phyloP scores from a whole-genome alignment of 2,797 vertebrate genomes.

The Siniperca undulata region DNA sequence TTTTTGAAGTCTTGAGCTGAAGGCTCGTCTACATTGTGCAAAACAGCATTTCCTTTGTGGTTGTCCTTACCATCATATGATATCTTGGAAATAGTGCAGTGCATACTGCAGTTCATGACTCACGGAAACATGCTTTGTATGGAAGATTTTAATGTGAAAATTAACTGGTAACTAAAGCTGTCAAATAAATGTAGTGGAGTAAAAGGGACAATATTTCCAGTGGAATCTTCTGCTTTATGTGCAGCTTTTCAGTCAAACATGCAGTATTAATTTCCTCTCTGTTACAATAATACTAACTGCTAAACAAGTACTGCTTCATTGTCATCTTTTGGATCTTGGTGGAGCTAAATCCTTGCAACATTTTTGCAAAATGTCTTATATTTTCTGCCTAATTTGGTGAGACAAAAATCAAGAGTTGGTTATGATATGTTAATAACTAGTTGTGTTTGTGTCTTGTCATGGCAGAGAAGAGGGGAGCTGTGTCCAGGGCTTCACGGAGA shows the following conservation, averaged over 20 bases:
- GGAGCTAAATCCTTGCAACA: background rate
- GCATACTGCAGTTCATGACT: background rate
- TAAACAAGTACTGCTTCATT: no score
- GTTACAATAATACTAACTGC: background rate
- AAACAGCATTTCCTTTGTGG: constrained; percentile 17
- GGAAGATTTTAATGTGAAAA: background rate
- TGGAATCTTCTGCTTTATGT: background rate
- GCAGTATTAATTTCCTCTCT: background rate
- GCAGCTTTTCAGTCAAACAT: background rate
- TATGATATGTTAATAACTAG: background rate
- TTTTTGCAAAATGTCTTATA: background rate
- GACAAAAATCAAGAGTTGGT: background rate
- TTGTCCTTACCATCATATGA: background rate
- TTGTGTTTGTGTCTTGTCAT: constrained; percentile 39
- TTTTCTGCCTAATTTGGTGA: background rate
- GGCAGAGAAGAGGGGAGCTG: constrained; percentile 95
- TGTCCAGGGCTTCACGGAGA: constrained; percentile 96
- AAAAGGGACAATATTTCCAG: background rate
- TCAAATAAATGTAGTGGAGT: background rate
- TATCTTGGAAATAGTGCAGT: background rate
- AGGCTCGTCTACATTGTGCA: background rate
- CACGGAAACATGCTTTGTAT: accelerated
- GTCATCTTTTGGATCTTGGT: background rate
- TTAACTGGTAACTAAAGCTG: background rate
- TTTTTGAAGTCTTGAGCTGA: background rate